phyloP scores from a whole-genome alignment of 2,113 vertebrate species.

The Crocuta crocuta region DNA sequence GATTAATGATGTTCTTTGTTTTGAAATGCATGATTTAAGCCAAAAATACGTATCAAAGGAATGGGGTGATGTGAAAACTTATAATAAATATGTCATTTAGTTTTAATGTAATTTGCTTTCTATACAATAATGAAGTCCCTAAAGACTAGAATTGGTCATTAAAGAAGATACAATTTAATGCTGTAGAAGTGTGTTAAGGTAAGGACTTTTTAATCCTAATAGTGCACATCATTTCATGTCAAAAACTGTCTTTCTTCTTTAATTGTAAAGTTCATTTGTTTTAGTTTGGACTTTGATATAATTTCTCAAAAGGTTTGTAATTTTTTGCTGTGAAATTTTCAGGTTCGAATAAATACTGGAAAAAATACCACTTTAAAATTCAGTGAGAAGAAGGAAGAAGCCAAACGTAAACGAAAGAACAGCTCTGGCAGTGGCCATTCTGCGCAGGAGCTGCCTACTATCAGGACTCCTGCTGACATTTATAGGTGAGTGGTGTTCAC shows the following conservation, averaged over 20 bases:
- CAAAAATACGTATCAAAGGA: not conserved
- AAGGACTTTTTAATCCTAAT: not conserved
- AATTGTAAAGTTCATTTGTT: not conserved
- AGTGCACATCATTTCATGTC: not conserved
- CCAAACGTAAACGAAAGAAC: slow-evolving; percentile 95
- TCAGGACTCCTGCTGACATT: slow-evolving; percentile 94
- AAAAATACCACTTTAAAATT: slow-evolving; percentile 98
- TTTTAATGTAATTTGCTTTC: slow-evolving; percentile 25
- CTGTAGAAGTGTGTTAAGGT: slow-evolving; percentile 5
- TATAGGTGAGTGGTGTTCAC: slow-evolving; percentile 89
- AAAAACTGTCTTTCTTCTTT: not conserved
- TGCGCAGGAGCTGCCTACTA: slow-evolving; percentile 90
- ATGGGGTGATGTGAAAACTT: not conserved
- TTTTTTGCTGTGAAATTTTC: slow-evolving; percentile 66
- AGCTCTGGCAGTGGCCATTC: slow-evolving; percentile 89
- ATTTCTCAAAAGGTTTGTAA: not conserved
- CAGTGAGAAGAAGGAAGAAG: slow-evolving; percentile 96
- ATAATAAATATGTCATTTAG: not conserved
- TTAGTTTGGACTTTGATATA: not conserved
- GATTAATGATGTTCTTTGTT: slow-evolving; percentile 49
- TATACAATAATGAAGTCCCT: slow-evolving; percentile 44
- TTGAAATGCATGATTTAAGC: slow-evolving; percentile 55
- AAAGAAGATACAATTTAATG: slow-evolving; percentile 25
- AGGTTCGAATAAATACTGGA: slow-evolving; percentile 99
- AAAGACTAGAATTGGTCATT: not conserved